phyloP scores from a whole-genome alignment of 2,888 invertebrate species.

The Phyto melanocephala region DNA sequence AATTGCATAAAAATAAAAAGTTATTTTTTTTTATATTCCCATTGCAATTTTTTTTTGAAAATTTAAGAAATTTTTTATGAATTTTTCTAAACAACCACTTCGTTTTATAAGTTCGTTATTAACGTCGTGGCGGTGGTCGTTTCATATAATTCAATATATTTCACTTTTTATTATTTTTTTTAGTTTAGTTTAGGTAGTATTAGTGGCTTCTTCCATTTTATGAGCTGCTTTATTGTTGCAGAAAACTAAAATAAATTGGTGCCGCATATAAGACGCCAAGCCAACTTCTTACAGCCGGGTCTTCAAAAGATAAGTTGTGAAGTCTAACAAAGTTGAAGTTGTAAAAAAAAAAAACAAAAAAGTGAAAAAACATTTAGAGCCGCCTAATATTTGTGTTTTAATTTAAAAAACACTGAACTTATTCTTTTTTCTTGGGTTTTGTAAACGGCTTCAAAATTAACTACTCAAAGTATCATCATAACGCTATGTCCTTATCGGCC shows the following conservation, averaged over 20 bases:
- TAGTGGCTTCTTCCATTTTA: conserved; percentile 50
- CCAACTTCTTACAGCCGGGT: conserved; percentile 2
- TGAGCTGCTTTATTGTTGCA: conserved; percentile 22
- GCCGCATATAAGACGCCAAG: conserved; percentile 55
- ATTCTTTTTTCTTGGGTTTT: conserved; percentile 4
- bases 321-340: not conserved
- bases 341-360: not conserved
- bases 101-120: conserved; percentile 55
- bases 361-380: not conserved
- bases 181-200: conserved; percentile 48
- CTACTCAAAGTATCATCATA: conserved; percentile 84
- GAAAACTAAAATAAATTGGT: conserved; percentile 37
- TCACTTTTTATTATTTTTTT: not conserved
- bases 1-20: not conserved
- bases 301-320: conserved; percentile 21
- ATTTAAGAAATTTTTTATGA: conserved; percentile 14
- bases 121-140: conserved; percentile 49
- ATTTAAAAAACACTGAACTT: not conserved
- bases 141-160: conserved; percentile 10
- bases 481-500: conserved; percentile 82
- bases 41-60: not conserved
- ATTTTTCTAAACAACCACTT: conserved; percentile 51
- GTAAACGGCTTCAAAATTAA: conserved; percentile 82
- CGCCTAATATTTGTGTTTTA: not conserved
- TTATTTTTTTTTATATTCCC: too few relatives aligned